A percentile compares a stretch with the other conserved stretches of the same genome.
Conservation (phyloP, 2,888 invertebrate genomes). For the Ormyrus thymus region DNA sequence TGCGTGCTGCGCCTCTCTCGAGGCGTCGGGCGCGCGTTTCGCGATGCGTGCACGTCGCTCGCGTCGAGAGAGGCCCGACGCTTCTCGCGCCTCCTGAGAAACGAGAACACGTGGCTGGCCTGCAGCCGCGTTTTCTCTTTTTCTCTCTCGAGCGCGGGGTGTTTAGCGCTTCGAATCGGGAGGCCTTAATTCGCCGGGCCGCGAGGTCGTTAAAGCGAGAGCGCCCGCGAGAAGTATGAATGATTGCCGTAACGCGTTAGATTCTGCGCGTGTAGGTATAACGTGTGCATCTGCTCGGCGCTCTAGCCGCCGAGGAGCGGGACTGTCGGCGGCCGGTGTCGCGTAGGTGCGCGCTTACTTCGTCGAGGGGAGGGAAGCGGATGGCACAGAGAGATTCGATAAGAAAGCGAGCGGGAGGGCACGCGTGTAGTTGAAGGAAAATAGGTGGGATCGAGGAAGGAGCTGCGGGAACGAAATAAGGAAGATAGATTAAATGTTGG, state of each 20-base stretch:
- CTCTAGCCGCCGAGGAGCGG: constrained; percentile 14
- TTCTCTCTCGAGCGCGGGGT: neutral
- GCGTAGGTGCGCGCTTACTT: constrained; percentile 18
- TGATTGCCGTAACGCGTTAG: constrained; percentile 42
- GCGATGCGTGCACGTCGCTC: neutral
- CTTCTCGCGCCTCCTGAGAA: too few species aligned
- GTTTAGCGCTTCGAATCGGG: constrained; percentile 28
- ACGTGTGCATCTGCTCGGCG: neutral
- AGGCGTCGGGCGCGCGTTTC: too few species aligned
- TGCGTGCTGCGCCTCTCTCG: neutral
- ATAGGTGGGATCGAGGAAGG: constrained; percentile 15
- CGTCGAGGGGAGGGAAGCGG: neutral
- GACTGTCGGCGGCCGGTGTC: constrained; percentile 38
- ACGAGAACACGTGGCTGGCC: neutral
- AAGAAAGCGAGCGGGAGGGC: neutral
- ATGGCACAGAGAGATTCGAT: neutral
- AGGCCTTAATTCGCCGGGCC: constrained; percentile 37
- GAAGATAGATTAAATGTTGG: constrained; percentile 24
- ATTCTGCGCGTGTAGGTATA: too few species aligned
- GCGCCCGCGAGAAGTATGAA: constrained; percentile 37
- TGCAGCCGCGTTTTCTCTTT: constrained; percentile 45
- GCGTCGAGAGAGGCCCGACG: neutral
- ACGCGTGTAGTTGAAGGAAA: constrained; percentile 15
- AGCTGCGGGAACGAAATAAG: neutral
- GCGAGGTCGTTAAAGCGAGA: constrained; percentile 44